These are phyloP conservation scores for Agrochola lota DNA, from an alignment of 2,888 invertebrate species.

Conservation along the genomic window DNA sequence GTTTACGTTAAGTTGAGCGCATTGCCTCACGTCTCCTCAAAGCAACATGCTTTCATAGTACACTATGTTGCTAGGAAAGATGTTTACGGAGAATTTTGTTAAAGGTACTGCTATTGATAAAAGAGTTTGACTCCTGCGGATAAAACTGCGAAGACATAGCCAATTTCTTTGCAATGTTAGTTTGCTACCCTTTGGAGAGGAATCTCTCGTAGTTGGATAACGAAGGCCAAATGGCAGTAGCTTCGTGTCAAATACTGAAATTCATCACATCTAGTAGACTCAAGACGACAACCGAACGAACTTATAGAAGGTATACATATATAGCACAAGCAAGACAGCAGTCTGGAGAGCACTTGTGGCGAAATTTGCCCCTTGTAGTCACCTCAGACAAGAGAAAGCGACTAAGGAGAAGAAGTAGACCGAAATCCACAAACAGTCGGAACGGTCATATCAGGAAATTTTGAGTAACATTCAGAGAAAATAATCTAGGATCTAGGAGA, in stretches of 20 bases:
- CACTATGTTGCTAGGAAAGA: slow-evolving; percentile 33
- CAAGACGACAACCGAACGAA: not conserved
- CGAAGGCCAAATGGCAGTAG: not conserved
- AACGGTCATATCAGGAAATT: not conserved
- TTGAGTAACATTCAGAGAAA: not conserved
- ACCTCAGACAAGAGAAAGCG: not conserved
- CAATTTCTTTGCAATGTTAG: not conserved
- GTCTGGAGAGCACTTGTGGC: not conserved
- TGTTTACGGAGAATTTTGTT: slow-evolving; percentile 40
- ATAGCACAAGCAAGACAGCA: not conserved
- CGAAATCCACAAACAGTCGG: not conserved
- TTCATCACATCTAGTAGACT: too few relatives aligned
- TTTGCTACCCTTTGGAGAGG: not conserved
- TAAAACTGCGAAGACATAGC: not conserved
- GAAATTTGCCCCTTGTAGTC: not conserved
- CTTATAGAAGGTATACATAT: too few relatives aligned
- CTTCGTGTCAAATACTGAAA: not conserved
- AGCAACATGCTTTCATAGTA: slow-evolving; percentile 37
- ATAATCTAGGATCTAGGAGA: not conserved
- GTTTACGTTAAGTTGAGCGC: slow-evolving; percentile 63
- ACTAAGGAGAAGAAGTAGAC: not conserved
- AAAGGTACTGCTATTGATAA: slow-evolving; percentile 13
- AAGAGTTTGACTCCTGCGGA: not conserved
- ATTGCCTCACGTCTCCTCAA: slow-evolving; percentile 64
- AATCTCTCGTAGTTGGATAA: not conserved